A percentile compares a stretch with the other conserved stretches of the same genome.
These are phyloP conservation scores for Cataglyphis altisquamis DNA, from an alignment of 2,888 invertebrate species.

Conservation along the genomic window DNA sequence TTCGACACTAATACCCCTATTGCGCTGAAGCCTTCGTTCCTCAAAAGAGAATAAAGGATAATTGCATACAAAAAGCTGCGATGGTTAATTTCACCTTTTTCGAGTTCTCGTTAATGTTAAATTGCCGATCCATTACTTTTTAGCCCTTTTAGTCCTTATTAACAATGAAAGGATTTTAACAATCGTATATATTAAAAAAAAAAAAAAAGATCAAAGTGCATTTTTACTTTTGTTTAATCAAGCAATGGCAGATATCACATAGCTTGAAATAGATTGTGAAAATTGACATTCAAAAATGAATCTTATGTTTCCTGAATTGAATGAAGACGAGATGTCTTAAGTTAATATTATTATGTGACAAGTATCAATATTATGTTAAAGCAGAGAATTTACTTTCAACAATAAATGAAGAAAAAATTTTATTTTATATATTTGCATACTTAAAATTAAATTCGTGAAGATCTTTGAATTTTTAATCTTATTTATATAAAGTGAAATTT, in stretches of 20 bases:
- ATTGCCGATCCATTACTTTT: background rate
- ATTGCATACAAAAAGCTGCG: conserved; percentile 33
- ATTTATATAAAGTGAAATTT: background rate
- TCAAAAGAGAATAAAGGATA: conserved; percentile 63
- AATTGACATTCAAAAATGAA: background rate
- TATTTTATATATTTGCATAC: background rate
- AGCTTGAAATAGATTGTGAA: background rate
- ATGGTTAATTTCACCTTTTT: conserved; percentile 5
- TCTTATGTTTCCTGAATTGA: background rate
- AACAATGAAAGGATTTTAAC: background rate
- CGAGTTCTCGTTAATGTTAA: conserved; percentile 1
- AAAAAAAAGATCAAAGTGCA: background rate
- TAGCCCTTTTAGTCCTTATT: background rate
- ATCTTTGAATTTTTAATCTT: background rate
- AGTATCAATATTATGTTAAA: background rate
- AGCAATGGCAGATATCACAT: background rate
- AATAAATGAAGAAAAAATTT: background rate
- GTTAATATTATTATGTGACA: background rate
- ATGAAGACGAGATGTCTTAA: background rate
- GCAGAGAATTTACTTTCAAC: background rate
- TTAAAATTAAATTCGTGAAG: background rate
- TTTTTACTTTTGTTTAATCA: background rate
- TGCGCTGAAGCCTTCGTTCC: conserved; percentile 61
- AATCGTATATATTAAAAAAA: background rate
- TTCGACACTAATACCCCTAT: conserved; percentile 61